Percentiles rank a stretch among this genome's conserved stretches.
phyloP scores from a whole-genome alignment of 2,113 vertebrate species.

The Chionodraco myersi region DNA sequence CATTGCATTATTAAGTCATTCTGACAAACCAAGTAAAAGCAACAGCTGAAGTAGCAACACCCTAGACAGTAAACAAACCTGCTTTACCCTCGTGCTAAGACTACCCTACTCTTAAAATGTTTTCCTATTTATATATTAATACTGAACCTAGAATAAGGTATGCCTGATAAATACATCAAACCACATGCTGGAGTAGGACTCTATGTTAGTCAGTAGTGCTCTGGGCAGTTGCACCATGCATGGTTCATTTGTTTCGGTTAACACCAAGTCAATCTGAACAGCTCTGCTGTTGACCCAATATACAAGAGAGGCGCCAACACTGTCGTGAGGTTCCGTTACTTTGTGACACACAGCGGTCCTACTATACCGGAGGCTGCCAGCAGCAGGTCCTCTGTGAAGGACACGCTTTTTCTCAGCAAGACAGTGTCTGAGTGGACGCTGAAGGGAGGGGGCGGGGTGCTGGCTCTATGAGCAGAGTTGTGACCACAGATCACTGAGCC shows the following conservation, averaged over 20 bases:
- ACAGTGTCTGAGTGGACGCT: slow-evolving; percentile 89
- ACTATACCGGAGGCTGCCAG: slow-evolving; percentile 93
- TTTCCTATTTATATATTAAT: neutral
- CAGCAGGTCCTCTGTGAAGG: slow-evolving; percentile 97
- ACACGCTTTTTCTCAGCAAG: slow-evolving; percentile 97
- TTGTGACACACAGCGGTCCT: slow-evolving; percentile 85
- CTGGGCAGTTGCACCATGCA: slow-evolving; percentile 21
- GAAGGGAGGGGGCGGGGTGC: slow-evolving; percentile 87
- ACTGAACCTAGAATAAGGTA: neutral
- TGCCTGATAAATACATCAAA: slow-evolving; percentile 16
- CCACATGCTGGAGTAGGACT: slow-evolving; percentile 40
- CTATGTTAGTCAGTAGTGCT: slow-evolving; percentile 10
- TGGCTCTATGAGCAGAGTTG: slow-evolving; percentile 79
- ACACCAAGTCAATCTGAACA: slow-evolving; percentile 20
- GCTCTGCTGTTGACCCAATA: slow-evolving; percentile 22
- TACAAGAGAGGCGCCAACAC: slow-evolving; percentile 8
- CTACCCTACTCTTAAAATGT: slow-evolving; percentile 10
- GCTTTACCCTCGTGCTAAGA: neutral
- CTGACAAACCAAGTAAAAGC: slow-evolving; percentile 12
- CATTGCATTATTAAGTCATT: slow-evolving; percentile 1
- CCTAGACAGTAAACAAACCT: neutral
- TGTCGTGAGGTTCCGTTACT: slow-evolving; percentile 36
- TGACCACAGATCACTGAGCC: slow-evolving; percentile 80
- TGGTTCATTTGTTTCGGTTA: slow-evolving; percentile 24
- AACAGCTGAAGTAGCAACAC: slow-evolving; percentile 10